Evolutionary conservation across 2,113 vertebrate genomes (phyloP).

Genomic region (Madoqua kirkii): DNA sequence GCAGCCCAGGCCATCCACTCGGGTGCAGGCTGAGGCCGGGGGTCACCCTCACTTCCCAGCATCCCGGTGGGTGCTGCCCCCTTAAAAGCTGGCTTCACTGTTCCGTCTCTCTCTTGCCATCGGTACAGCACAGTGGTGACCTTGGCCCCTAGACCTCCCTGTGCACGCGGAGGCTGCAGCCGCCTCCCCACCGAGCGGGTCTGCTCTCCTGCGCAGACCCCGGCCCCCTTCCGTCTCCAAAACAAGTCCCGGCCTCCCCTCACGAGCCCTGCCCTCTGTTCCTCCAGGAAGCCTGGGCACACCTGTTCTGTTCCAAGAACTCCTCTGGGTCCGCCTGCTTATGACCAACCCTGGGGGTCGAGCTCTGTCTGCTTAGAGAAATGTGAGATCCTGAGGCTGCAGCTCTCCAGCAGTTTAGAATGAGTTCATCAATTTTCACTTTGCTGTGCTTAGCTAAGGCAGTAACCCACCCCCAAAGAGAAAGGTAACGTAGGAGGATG

Average conservation of each 20-base stretch:
- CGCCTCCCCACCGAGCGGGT: background rate
- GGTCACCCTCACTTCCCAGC: rapidly evolving
- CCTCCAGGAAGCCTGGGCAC: background rate
- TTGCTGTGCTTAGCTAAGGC: no score
- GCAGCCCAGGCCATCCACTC: rapidly evolving
- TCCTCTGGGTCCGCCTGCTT: background rate
- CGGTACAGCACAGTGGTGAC: no score
- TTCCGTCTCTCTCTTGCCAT: background rate
- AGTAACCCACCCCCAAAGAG: no score
- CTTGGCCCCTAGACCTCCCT: background rate
- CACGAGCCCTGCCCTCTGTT: background rate
- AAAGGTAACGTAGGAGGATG: rapidly evolving
- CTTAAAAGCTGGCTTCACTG: background rate
- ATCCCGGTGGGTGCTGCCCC: background rate
- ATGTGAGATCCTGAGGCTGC: no score
- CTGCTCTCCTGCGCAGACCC: no score
- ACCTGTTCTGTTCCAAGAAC: background rate
- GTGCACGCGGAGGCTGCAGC: background rate
- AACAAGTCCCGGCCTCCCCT: background rate
- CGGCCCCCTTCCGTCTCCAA: background rate
- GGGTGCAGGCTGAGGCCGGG: background rate
- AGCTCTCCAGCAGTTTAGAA: background rate
- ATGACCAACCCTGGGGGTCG: background rate
- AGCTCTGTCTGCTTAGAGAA: background rate
- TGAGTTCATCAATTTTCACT: rapidly evolving